A percentile compares a stretch with the other conserved stretches of the same genome.
These are phyloP conservation scores for Amphipoea oculea DNA, from an alignment of 2,888 invertebrate species.

Conservation along the genomic window DNA sequence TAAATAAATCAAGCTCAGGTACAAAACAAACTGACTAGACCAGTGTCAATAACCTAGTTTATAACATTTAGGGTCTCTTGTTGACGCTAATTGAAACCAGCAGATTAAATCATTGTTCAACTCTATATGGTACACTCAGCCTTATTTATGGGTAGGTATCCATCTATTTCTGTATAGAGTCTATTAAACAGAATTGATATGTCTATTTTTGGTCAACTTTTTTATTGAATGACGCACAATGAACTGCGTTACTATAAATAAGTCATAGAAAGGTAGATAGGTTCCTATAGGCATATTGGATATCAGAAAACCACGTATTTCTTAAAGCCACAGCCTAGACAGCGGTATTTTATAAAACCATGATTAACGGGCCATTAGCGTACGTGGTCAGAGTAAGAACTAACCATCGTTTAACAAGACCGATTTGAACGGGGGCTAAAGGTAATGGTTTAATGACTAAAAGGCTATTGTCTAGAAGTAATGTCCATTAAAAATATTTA, in stretches of 20 bases:
- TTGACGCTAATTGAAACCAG: constrained; percentile 46
- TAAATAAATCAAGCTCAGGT: constrained; percentile 47
- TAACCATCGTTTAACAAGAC: constrained; percentile 30
- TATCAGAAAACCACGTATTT: not conserved
- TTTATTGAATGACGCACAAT: constrained; percentile 51
- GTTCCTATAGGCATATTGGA: not conserved
- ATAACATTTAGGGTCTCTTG: constrained; percentile 41
- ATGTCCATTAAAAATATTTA: constrained; percentile 66
- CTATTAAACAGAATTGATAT: constrained; percentile 34
- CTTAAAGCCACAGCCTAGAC: not conserved
- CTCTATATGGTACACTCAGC: constrained; percentile 44
- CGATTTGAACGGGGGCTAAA: constrained; percentile 50
- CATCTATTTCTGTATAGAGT: constrained; percentile 44
- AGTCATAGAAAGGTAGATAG: constrained; percentile 2
- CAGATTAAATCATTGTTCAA: constrained; percentile 58
- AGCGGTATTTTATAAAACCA: constrained; percentile 24
- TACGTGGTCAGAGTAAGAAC: constrained; percentile 51
- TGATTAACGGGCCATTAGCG: constrained; percentile 42
- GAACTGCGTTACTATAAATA: constrained; percentile 22
- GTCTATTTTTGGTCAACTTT: constrained; percentile 43
- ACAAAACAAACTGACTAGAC: constrained; percentile 26
- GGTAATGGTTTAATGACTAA: constrained; percentile 38
- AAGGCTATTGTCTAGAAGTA: constrained; percentile 58
- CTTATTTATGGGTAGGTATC: constrained; percentile 40
- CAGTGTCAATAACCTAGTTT: constrained; percentile 49